A percentile compares a stretch with the other conserved stretches of the same genome.
Evolutionary conservation across 2,888 invertebrate species (phyloP).

Genomic region (Julus scanicus): DNA sequence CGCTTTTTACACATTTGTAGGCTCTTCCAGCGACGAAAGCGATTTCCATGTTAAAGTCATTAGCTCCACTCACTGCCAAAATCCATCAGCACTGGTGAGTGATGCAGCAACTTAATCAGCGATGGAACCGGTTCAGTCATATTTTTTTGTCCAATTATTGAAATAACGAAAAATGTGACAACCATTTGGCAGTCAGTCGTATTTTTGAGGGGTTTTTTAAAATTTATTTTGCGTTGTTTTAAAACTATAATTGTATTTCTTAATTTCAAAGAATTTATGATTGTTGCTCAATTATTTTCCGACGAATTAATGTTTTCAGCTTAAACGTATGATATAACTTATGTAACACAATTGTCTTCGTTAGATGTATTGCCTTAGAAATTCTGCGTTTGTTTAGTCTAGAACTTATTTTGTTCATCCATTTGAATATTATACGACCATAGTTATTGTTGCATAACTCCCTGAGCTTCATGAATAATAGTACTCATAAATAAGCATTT

Average conservation of each 20-base stretch:
- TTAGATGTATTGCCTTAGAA: too few relatives aligned
- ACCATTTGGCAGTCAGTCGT: neutral
- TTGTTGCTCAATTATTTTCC: too few relatives aligned
- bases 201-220: neutral
- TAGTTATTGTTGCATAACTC: too few relatives aligned
- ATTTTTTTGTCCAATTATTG: neutral
- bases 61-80: neutral
- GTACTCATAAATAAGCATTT: too few relatives aligned
- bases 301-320: too few relatives aligned
- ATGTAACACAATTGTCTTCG: too few relatives aligned
- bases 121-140: neutral
- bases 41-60: conserved; percentile 2
- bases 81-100: neutral
- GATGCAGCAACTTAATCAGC: conserved; percentile 11
- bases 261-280: neutral
- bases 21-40: neutral
- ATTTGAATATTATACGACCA: too few relatives aligned
- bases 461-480: too few relatives aligned
- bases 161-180: neutral
- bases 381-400: too few relatives aligned
- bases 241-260: neutral
- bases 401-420: too few relatives aligned
- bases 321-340: too few relatives aligned
- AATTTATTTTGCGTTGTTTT: neutral
- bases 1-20: neutral